Conservation (phyloP, 2,113 vertebrate species). For the Pipra filicauda region DNA sequence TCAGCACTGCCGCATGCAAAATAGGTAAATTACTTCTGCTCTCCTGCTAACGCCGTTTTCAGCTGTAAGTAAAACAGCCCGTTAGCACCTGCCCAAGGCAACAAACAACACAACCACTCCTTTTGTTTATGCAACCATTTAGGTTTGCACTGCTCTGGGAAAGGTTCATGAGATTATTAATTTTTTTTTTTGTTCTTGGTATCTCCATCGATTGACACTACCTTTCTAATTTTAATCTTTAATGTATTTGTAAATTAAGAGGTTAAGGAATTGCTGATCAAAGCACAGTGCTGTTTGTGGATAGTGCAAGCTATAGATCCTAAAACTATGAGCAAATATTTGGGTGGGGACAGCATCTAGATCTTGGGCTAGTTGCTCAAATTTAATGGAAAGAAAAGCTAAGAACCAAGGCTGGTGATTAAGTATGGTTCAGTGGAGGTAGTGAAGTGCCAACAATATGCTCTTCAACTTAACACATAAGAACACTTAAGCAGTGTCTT, state of each 20-base stretch:
- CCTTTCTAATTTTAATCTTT: neutral
- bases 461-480: neutral
- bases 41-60: accelerated
- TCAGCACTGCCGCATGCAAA: neutral
- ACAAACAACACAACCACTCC: accelerated
- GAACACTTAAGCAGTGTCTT: neutral
- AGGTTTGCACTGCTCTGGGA: neutral
- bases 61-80: neutral
- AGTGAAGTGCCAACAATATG: neutral
- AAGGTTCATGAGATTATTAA: neutral
- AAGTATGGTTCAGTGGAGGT: neutral
- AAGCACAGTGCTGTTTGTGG: neutral
- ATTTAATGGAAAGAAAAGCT: neutral
- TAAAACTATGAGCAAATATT: neutral
- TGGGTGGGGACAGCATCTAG: neutral
- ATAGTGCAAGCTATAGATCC: neutral
- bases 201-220: neutral
- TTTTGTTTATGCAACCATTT: neutral
- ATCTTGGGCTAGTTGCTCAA: neutral
- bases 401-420: neutral
- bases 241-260: neutral
- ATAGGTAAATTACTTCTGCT: neutral
- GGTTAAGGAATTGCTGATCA: neutral
- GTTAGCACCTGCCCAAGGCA: neutral
- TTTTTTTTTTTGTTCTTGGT: neutral